Evolutionary conservation across 2,888 invertebrate genomes (phyloP), one percentile per base, ranked within the genome.

Genomic region (Cephus pulcher): DNA sequence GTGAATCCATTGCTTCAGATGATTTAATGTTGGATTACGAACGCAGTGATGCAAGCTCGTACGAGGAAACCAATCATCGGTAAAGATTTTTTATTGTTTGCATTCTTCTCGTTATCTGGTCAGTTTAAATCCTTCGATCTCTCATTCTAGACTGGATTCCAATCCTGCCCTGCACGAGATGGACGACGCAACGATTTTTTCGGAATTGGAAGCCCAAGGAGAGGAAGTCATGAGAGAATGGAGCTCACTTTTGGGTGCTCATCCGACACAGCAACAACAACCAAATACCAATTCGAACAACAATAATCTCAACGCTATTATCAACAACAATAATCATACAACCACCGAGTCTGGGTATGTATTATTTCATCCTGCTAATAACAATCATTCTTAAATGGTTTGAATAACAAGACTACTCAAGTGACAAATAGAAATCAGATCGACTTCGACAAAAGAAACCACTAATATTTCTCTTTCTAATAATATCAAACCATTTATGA

Each of bases 11-110:
- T 79, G 96, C 96, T 70, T 97, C 97, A 9, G 97, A 97, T 88
- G 97, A 97, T 91, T 93, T 97, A 80, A 97, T 97, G 95, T 94
- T 97, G 94, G 97, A 97, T 92, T 96, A 95, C 87, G 97, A 97
- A 84, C 93, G 94, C 80, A 94, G 94, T 83, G 94, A 93, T 80
- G 94, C 94, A 79, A 93, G 94, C 87, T 94, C 94, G 80, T 94
- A 94, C 82, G 92, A 92, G 76, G 92, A 91, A 81, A 93, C 93
- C 81, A 94, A 93, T 85, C 93, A 93, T 86, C 93, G 94, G 94
- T 94, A 89, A 82, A 84, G 56, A 56, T 56, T 23, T 9, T 56
- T 23, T 9, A 56, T 56, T 56, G 2, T 23, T 56, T 56, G 23
- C 56, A 56, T 23, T 23, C 9, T 23, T 56, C 9, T 56, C 1